Conservation (phyloP, 2,797 vertebrate genomes). For the Nannoperca obscura region DNA sequence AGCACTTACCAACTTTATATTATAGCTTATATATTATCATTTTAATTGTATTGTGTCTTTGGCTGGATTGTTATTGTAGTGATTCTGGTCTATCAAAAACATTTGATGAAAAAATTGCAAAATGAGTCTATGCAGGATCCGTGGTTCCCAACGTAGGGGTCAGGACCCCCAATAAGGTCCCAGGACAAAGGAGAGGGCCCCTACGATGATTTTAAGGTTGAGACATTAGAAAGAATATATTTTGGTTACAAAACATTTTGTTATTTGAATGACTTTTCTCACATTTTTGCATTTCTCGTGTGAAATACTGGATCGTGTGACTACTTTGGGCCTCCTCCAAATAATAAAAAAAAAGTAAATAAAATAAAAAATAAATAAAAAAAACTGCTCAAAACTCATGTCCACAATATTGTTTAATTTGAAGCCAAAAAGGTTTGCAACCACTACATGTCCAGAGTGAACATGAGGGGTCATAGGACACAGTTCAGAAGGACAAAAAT, state of each 20-base stretch:
- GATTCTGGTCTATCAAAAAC: background rate
- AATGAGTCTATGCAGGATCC: background rate
- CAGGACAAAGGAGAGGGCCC: background rate
- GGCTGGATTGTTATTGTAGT: background rate
- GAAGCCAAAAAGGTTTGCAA: background rate
- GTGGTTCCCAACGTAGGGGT: background rate
- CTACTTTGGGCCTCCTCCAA: too few species aligned
- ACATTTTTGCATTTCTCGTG: background rate
- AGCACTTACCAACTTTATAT: background rate
- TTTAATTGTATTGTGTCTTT: background rate
- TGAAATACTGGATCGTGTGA: background rate
- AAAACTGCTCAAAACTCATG: background rate
- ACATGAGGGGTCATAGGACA: background rate
- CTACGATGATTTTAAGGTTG: background rate
- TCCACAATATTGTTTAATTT: background rate
- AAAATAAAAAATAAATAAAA: background rate
- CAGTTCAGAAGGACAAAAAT: background rate
- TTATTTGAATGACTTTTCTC: background rate
- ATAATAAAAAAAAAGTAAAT: background rate
- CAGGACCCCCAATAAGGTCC: background rate
- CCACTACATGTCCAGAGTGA: background rate
- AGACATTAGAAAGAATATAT: background rate
- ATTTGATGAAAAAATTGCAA: background rate
- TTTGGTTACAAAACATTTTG: background rate
- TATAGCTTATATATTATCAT: background rate